Base-by-base conservation (phyloP, 2,888 invertebrate species). In the Liodrosophila aerea region DNA sequence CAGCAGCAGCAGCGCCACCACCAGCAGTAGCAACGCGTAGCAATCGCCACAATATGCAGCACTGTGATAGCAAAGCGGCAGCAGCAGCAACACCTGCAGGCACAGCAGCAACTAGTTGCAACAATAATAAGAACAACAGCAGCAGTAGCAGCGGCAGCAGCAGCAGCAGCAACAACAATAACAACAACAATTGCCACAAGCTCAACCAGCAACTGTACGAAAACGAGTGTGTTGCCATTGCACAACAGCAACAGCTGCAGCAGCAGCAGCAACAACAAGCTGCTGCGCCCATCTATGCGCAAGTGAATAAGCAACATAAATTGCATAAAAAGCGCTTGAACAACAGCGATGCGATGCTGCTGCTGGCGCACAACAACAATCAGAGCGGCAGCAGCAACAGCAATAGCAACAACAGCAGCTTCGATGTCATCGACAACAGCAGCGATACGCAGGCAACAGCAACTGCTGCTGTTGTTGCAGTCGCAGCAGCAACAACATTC, bases 281-380 rank as follows among this genome's bases (percentile, higher is more conserved):
- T 3, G 33, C 62, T 43, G 45, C 68, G 62, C 89, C 90, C 7
- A 88, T 90, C 43, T 90, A 90, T 66, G 91, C 91, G n/a, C 87
- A 90, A 64, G 89, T 90, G 30, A 89, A 90, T 70, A 90, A 90
- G 64, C 85, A 87, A 45, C 90, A 89, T 69, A 91, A 91, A 78
- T 68, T 88, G 36, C 91, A 90, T 70, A 89, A 90, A 66, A 90
- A 90, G 73, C 64, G 68, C 45, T 60, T 39, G n/a, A 39, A 63
- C 27, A 56, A 36, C 60, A 73, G 34, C 18, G 52, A 69, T 30
- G 30, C 56, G 18, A 4, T 44, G 34, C 63, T 61, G 45, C 50
- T 41, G 30, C 68, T 53, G 18, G 50, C 50, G 12, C 72, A 76
- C 61, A 76, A 78, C 46, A 75, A 73, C 52, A 67, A 59, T 13